These are phyloP conservation scores for Acleris literana DNA, from an alignment of 2,888 invertebrate genomes.

Conservation along the genomic window DNA sequence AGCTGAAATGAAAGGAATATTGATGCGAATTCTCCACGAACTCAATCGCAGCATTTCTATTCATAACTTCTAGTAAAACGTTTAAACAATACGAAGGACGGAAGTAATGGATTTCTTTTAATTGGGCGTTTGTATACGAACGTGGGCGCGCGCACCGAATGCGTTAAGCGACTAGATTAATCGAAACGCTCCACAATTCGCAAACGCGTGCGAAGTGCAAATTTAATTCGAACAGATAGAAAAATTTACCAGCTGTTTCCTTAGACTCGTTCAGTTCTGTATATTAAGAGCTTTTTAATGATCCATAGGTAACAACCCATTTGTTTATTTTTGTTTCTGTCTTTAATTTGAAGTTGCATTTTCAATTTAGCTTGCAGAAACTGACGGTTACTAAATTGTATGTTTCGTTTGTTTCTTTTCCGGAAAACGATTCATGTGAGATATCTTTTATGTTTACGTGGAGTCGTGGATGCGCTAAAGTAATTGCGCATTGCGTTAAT, in stretches of 20 bases:
- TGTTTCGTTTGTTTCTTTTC: too few relatives aligned
- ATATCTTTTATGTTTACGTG: too few relatives aligned
- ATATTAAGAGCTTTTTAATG: neutral
- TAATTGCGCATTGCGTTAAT: too few relatives aligned
- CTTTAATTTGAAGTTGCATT: neutral
- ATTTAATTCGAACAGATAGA: slow-evolving; percentile 52
- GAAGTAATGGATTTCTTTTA: slow-evolving; percentile 31
- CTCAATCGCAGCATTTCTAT: too few relatives aligned
- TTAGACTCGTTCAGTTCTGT: slow-evolving; percentile 21
- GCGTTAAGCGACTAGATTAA: slow-evolving; percentile 69
- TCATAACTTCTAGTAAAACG: too few relatives aligned
- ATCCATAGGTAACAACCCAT: too few relatives aligned
- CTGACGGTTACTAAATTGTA: too few relatives aligned
- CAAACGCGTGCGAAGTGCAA: slow-evolving; percentile 42
- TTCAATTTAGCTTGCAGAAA: too few relatives aligned
- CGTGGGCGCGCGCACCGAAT: slow-evolving; percentile 46
- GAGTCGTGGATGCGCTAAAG: too few relatives aligned
- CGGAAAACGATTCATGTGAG: too few relatives aligned
- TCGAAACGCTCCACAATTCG: slow-evolving; percentile 59
- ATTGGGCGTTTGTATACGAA: slow-evolving; percentile 49
- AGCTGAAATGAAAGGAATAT: too few relatives aligned
- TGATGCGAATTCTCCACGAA: too few relatives aligned
- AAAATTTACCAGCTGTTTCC: slow-evolving; percentile 50
- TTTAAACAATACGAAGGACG: slow-evolving; percentile 14
- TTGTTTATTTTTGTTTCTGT: neutral